Evolutionary conservation across 2,888 invertebrate species (phyloP).

Genomic region (Thyatira batis): DNA sequence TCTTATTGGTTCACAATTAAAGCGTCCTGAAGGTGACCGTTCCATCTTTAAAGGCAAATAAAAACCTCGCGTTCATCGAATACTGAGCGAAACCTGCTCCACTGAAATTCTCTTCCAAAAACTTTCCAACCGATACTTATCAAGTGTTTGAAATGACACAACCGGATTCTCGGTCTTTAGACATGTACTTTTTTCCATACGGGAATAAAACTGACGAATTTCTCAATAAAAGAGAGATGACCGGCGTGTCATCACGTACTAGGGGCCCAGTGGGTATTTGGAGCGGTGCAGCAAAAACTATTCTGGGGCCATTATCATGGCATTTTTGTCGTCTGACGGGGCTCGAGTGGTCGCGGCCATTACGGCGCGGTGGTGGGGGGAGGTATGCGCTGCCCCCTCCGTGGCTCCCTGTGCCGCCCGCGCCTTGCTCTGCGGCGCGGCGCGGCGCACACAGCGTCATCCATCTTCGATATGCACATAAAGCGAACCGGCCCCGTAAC

Average conservation of each 20-base stretch:
- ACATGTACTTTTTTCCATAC: slow-evolving; percentile 65
- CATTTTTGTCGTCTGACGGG: slow-evolving; percentile 83
- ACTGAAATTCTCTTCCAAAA: slow-evolving; percentile 74
- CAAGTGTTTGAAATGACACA: slow-evolving; percentile 83
- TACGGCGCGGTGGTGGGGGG: slow-evolving; percentile 57
- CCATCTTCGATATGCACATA: slow-evolving; percentile 82
- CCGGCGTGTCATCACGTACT: slow-evolving; percentile 76
- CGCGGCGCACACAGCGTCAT: slow-evolving; percentile 64
- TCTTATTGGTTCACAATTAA: slow-evolving; percentile 78
- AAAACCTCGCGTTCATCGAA: slow-evolving; percentile 74
- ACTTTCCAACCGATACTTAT: slow-evolving; percentile 75
- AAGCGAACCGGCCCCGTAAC: slow-evolving; percentile 78
- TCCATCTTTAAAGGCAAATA: slow-evolving; percentile 59
- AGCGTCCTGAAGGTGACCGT: slow-evolving; percentile 77
- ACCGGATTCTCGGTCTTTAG: slow-evolving; percentile 73
- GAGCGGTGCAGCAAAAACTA: slow-evolving; percentile 81
- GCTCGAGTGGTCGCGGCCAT: slow-evolving; percentile 78
- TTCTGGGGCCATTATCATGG: slow-evolving; percentile 81
- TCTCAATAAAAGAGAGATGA: slow-evolving; percentile 82
- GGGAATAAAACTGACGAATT: slow-evolving; percentile 81
- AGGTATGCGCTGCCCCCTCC: slow-evolving; percentile 41
- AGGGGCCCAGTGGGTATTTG: slow-evolving; percentile 73
- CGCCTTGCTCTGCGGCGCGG: slow-evolving; percentile 48
- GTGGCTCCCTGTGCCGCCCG: slow-evolving; percentile 28
- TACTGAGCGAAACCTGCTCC: slow-evolving; percentile 71